These are phyloP conservation scores for Syritta pipiens DNA, from an alignment of 2,888 invertebrate genomes.

Conservation along the genomic window DNA sequence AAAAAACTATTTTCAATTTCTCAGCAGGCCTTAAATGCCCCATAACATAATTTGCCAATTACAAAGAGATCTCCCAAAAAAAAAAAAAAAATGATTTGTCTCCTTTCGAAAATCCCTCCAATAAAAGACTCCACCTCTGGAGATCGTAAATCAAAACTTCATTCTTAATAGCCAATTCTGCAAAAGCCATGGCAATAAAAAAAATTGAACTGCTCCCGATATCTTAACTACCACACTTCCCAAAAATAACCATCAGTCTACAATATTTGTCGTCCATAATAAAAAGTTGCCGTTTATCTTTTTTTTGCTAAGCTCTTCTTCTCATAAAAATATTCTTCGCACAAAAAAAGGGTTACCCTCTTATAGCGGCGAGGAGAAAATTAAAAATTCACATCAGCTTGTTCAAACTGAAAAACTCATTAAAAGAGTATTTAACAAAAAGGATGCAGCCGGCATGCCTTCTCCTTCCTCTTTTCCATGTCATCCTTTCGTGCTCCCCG, in stretches of 20 bases:
- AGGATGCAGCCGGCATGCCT: slow-evolving; percentile 51
- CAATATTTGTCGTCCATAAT: slow-evolving; percentile 13
- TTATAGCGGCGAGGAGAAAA: slow-evolving; percentile 14
- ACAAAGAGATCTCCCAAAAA: too few species aligned
- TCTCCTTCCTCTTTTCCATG: too few species aligned
- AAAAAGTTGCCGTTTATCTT: too few species aligned
- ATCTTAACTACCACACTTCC: background rate
- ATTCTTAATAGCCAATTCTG: slow-evolving; percentile 8
- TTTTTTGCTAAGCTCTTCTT: slow-evolving; percentile 11
- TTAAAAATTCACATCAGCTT: slow-evolving; percentile 61
- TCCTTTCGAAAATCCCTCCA: too few species aligned
- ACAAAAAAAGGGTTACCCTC: slow-evolving; percentile 8
- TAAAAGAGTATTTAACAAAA: slow-evolving; percentile 56
- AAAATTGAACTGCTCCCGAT: background rate
- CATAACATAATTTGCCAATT: too few species aligned
- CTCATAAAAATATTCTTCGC: slow-evolving; percentile 41
- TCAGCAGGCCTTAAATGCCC: too few species aligned
- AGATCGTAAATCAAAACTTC: slow-evolving; percentile 30
- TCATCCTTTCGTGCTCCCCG: too few species aligned
- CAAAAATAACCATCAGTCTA: background rate
- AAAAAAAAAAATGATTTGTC: too few species aligned
- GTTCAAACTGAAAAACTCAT: slow-evolving; percentile 61
- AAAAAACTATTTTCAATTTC: too few species aligned
- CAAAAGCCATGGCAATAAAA: background rate
- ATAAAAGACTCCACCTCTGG: too few species aligned